Conservation (phyloP, 2,113 vertebrate species). For the Merops nubicus region DNA sequence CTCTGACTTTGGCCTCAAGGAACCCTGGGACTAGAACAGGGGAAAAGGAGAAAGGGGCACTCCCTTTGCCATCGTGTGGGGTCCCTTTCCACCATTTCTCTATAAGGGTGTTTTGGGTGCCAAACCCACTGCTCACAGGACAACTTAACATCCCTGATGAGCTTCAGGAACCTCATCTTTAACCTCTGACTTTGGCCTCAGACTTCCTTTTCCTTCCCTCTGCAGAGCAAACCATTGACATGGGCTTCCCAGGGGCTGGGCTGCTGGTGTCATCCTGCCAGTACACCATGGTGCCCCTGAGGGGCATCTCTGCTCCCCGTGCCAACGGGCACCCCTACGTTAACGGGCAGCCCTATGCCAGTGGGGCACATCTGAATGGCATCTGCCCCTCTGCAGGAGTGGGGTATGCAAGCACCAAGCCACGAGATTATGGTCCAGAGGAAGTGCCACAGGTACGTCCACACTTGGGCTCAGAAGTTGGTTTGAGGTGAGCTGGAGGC, state of each 20-base stretch:
- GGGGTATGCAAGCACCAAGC: conserved; percentile 72
- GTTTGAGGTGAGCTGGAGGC: background rate
- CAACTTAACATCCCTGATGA: background rate
- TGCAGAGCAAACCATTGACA: conserved; percentile 90
- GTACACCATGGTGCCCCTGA: conserved; percentile 94
- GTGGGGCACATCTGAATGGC: conserved; percentile 48
- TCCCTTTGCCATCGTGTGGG: background rate
- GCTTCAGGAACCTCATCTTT: background rate
- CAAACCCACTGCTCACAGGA: background rate
- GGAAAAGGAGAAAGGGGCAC: background rate
- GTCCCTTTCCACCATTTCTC: background rate
- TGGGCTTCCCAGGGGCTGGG: conserved; percentile 86
- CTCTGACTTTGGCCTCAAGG: background rate
- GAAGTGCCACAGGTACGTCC: conserved; percentile 79
- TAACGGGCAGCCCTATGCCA: conserved; percentile 78
- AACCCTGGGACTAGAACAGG: background rate
- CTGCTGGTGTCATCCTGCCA: conserved; percentile 88
- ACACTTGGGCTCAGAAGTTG: background rate
- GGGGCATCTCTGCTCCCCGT: conserved; percentile 79
- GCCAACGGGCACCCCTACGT: conserved; percentile 78
- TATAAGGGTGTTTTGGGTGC: background rate
- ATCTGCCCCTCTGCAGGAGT: conserved; percentile 57
- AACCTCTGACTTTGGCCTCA: background rate
- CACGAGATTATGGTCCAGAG: conserved; percentile 74
- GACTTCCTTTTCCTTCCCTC: conserved; percentile 10